Percentiles rank a stretch among this genome's conserved stretches.
These are phyloP conservation scores for Drosophila triauraria DNA, from an alignment of 1,140 invertebrate species.

Conservation along the genomic window DNA sequence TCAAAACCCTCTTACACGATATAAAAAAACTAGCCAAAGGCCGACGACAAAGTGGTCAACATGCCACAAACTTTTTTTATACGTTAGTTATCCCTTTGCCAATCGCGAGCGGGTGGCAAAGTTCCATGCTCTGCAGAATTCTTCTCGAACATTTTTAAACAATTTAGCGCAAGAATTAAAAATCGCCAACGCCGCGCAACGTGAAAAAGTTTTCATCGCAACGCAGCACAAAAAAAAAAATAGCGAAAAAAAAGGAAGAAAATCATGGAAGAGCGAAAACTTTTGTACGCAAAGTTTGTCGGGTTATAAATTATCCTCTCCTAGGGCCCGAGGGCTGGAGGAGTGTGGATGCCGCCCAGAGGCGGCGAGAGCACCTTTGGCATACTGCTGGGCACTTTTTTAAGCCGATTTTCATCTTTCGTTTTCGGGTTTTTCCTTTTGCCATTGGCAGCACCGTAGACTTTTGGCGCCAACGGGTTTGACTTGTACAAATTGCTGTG, in stretches of 20 bases:
- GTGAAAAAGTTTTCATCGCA: constrained; percentile 66
- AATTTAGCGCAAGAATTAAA: constrained; percentile 83
- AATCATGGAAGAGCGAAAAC: constrained; percentile 42
- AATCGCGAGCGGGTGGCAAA: constrained; percentile 47
- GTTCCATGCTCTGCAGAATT: constrained; percentile 64
- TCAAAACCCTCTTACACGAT: not conserved
- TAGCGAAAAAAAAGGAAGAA: constrained; percentile 13
- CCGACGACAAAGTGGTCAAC: constrained; percentile 79
- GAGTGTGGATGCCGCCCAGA: not conserved
- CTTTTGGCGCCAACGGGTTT: constrained; percentile 80
- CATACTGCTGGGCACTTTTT: constrained; percentile 63
- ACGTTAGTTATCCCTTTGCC: constrained; percentile 55
- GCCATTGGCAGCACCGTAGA: constrained; percentile 71
- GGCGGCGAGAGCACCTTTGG: constrained; percentile 69
- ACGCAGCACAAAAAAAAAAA: constrained; percentile 33
- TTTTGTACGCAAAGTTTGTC: constrained; percentile 77
- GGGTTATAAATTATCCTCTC: constrained; percentile 78
- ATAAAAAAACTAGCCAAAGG: constrained; percentile 55
- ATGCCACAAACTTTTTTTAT: constrained; percentile 79
- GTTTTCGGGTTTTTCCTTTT: constrained; percentile 65
- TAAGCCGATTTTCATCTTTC: constrained; percentile 80
- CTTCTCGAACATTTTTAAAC: constrained; percentile 82
- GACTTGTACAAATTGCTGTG: constrained; percentile 83
- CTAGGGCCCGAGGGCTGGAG: not conserved
- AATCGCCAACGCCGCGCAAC: constrained; percentile 79